Base-by-base conservation (phyloP, 1,140 invertebrate species). In the Chelonus insularis region DNA sequence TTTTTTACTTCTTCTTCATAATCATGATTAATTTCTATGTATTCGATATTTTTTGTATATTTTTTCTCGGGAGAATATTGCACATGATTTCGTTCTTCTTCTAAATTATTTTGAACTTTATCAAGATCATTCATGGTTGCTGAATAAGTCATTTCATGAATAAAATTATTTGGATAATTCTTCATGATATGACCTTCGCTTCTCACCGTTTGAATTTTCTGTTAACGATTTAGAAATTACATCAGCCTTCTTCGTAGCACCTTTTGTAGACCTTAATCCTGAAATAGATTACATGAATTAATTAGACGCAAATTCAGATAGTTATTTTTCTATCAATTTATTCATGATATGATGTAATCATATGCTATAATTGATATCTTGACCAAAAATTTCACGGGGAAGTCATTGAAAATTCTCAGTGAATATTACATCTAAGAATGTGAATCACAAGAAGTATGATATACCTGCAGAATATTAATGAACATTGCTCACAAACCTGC, bases 21-120 rank as follows among this genome's bases (percentile, higher is more conserved):
- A 12, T 67, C 58, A 41, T 68, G 64, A 65, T 69, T 55, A 9
- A 62, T 56, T 9, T 65, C 64, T n/a, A 67, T 63, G 11, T 64
- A 70, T 37, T 70, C 69, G 29, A 73, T 73, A 57, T 74, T 74
- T 11, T 74, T 75, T 20, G 70, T 74, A 23, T 75, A 75, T n/a
- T 50, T 66, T 20, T 73, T 75, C 45, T 74, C 73, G 11, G 67
- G 61, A 5, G 65, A 67, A 56, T 67, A 66, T 60, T 63, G 58
- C 25, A 64, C 62, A 23, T 59, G 54, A 56, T 67, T 67, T 5
- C 68, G 51, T 37, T 60, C 63, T 1, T 73, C 68, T 21, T 68
- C 71, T 51, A 65, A 67, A 14, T 50, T 66, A 9, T 32, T 45
- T 20, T 75, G 69, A 20, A 70, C 57, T 29, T 62, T 58, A 62